Percentiles rank a stretch among this genome's conserved stretches.
These are phyloP conservation scores for Trachelus stipa DNA, from an alignment of 2,888 invertebrate species.

Conservation along the genomic window DNA sequence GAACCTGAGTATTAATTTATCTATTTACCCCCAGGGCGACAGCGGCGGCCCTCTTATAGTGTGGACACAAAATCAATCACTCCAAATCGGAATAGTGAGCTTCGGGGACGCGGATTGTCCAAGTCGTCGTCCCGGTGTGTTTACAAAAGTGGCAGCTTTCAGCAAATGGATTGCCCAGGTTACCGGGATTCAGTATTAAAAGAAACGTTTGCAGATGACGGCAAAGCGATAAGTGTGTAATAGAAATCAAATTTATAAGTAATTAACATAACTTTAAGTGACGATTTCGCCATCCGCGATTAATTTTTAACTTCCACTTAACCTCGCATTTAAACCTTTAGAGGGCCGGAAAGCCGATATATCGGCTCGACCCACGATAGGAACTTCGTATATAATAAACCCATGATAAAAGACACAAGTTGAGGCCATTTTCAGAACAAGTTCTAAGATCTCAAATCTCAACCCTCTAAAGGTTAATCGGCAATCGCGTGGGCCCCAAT, in stretches of 20 bases:
- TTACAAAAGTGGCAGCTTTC: slow-evolving; percentile 33
- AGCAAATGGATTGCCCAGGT: slow-evolving; percentile 36
- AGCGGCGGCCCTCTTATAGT: slow-evolving; percentile 46
- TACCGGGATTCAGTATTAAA: slow-evolving; percentile 29
- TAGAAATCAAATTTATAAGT: not conserved
- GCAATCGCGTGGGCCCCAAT: too few species aligned
- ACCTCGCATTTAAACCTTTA: too few species aligned
- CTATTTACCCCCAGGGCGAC: slow-evolving; percentile 36
- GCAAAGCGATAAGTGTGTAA: not conserved
- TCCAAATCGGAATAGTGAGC: slow-evolving; percentile 50
- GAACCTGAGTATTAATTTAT: not conserved
- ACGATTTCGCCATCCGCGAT: not conserved
- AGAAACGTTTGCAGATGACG: not conserved
- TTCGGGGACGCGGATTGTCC: slow-evolving; percentile 43
- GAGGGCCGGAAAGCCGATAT: too few species aligned
- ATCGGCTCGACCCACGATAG: too few species aligned
- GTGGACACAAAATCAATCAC: not conserved
- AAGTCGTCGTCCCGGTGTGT: slow-evolving; percentile 37
- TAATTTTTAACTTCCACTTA: not conserved
- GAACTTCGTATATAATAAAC: too few species aligned
- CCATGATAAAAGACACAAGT: too few species aligned
- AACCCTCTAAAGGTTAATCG: too few species aligned
- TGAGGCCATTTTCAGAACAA: too few species aligned
- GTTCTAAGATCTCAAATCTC: too few species aligned
- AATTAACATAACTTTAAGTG: not conserved